A percentile compares a stretch with the other conserved stretches of the same genome.
Conservation (phyloP, 2,797 vertebrate genomes). For the Sebastes cheni region DNA sequence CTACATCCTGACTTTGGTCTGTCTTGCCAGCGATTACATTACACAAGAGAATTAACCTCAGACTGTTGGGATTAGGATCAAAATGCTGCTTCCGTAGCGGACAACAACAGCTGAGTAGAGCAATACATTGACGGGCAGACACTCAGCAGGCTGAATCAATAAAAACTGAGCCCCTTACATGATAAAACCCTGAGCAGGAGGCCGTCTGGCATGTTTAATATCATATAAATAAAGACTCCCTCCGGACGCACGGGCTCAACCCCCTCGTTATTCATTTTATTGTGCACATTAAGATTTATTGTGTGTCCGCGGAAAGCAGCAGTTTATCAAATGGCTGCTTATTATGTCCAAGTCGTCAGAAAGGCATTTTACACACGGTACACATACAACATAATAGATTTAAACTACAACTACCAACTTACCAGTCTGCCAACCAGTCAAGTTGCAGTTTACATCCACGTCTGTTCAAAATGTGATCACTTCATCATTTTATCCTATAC, state of each 20-base stretch:
- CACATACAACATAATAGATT: neutral
- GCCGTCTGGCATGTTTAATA: conserved; percentile 21
- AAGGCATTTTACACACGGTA: neutral
- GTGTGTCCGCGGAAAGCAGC: conserved; percentile 15
- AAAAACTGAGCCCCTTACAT: conserved; percentile 10
- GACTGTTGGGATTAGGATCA: conserved; percentile 35
- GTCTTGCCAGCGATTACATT: conserved; percentile 23
- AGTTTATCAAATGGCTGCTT: conserved; percentile 50
- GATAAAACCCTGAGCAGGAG: conserved; percentile 32
- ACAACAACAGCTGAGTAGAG: neutral
- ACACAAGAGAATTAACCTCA: conserved; percentile 33
- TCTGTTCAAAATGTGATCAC: neutral
- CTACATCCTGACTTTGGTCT: neutral
- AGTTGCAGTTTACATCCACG: neutral
- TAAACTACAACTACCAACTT: neutral
- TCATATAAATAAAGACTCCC: conserved; percentile 51
- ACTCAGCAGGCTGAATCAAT: conserved; percentile 1
- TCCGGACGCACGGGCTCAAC: conserved; percentile 1
- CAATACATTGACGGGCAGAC: conserved; percentile 28
- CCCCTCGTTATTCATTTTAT: conserved; percentile 37
- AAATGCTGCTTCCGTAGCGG: conserved; percentile 6
- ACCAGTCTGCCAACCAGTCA: neutral
- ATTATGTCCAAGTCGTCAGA: conserved; percentile 40
- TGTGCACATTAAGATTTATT: conserved; percentile 34
- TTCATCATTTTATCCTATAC: neutral